Evolutionary conservation across 2,113 vertebrate genomes (phyloP).

Genomic region (Haemorhous mexicanus): DNA sequence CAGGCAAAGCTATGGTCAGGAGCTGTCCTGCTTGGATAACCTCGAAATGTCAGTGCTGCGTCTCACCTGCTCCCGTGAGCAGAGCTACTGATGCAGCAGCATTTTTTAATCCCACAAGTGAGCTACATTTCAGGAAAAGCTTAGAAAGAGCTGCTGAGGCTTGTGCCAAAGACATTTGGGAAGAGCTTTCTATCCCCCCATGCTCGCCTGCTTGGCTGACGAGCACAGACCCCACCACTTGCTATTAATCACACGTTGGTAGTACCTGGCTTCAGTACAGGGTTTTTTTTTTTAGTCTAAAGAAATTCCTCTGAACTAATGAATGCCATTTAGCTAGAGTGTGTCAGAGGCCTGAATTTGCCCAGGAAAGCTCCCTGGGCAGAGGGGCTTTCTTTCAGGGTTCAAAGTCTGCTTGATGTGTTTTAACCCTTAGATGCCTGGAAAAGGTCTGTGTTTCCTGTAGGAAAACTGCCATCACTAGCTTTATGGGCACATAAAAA

Average conservation of each 20-base stretch:
- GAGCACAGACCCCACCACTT: background rate
- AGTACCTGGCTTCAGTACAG: background rate
- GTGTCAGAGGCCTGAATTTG: background rate
- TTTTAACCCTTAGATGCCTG: background rate
- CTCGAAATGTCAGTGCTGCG: background rate
- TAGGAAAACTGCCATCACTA: background rate
- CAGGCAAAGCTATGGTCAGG: background rate
- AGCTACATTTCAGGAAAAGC: constrained; percentile 22
- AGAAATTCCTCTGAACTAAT: background rate
- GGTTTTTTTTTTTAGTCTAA: background rate
- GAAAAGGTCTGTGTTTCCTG: background rate
- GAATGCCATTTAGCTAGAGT: background rate
- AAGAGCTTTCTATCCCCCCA: constrained; percentile 1
- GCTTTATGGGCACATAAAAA: background rate
- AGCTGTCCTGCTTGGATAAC: background rate
- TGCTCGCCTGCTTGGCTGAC: accelerated
- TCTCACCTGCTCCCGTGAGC: background rate
- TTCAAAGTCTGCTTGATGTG: background rate
- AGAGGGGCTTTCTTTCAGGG: background rate
- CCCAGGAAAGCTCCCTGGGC: background rate
- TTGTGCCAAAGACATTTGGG: constrained; percentile 30
- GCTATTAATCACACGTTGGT: constrained; percentile 8
- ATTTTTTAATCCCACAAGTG: background rate
- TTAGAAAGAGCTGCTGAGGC: background rate
- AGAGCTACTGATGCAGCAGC: background rate